Base-by-base conservation (phyloP, 2,113 vertebrate species). In the Rattus norvegicus region DNA sequence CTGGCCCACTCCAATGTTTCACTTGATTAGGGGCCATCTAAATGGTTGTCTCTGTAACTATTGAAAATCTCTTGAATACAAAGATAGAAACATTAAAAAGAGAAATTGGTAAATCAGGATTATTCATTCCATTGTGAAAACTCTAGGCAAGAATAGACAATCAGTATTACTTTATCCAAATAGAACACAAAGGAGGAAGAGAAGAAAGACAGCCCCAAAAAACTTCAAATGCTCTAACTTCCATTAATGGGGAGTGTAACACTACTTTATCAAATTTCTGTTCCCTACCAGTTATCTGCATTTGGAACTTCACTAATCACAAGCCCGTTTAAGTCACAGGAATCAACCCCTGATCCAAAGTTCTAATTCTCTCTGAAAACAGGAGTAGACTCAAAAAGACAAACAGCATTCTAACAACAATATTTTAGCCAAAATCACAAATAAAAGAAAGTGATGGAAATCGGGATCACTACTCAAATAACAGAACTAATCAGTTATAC, bases 31-130 rank as follows among this genome's bases (percentile, higher is more conserved):
- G 91, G 24, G 16, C 43, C 39, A 81, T 81, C 39, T 69, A 77
- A 93, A 88, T 85, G 47, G 65, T 90, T 72, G 72, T 59, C 43
- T 95, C 59, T 89, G 81, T 87, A 36, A 84, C 84, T 69, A 94
- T n/a, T 43, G 39, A 17, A 85, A 94, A 80, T 26, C 24, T 94
- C n/a, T 88, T 65, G 11, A 43, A 75, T 63, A 52, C 30, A 72
- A 69, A 84, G 36, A 79, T 7, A 16, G 43, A 59, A 88, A 94
- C 20, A 88, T 89, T 91, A 88, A 93, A 69, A 95, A 76, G 88
- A 22, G 59, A 86, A 94, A 26, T n/a, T 72, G 73, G 52, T 36
- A 85, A 67, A 43, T 43, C n/a, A 54, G 77, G 56, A 85, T 49
- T 86, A 83, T 90, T 65, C 30, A 73, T 77, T 72, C 47, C 54